Evolutionary conservation across 2,888 invertebrate genomes (phyloP), one percentile per base, ranked within the genome.

Genomic region (Nephrotoma appendiculata): DNA sequence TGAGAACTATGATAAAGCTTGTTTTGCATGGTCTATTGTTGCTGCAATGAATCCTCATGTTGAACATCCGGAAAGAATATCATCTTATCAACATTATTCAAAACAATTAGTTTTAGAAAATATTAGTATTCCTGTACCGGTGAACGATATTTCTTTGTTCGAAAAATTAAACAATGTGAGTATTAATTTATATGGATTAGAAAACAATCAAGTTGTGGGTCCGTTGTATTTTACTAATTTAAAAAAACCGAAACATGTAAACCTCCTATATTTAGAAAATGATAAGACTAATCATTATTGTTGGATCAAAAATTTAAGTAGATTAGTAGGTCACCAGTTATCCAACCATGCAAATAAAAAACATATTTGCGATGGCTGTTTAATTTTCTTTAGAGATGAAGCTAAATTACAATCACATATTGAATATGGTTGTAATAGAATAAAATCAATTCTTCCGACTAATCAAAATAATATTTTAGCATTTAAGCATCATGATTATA

Each of bases 81-180:
- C 83, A 7, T 83, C 83, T 6, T 83, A 83, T 19, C 19, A 5
- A 9, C 6, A 83, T 31, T 19, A 9, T 83, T 4, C n/a, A 19
- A 83, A 15, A 83, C 7, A 83, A 83, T 7, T 83, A 83, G 11
- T 83, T 87, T 87, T 89, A 87, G 57, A 87, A 41, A 87, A 87
- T 41, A 87, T 90, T 83, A 71, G 86, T 12, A 89, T 89, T 45
- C 89, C 89, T 1, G 87, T 89, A 11, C 88, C 89, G 87, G 85
- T 88, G 52, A 86, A 52, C 43, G 89, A 89, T 86, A 88, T 90
- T 85, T 6, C 71, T 52, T 89, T 89, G 88, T 86, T 89, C 44
- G 89, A 89, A 87, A 87, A 87, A 83, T 86, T 87, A 86, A 89
- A 89, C 87, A 86, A 89, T 86, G 87, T 89, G 5, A 89, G 83